Evolutionary conservation across 2,888 invertebrate species (phyloP).

Genomic region (Polydrusus pterygomalis): DNA sequence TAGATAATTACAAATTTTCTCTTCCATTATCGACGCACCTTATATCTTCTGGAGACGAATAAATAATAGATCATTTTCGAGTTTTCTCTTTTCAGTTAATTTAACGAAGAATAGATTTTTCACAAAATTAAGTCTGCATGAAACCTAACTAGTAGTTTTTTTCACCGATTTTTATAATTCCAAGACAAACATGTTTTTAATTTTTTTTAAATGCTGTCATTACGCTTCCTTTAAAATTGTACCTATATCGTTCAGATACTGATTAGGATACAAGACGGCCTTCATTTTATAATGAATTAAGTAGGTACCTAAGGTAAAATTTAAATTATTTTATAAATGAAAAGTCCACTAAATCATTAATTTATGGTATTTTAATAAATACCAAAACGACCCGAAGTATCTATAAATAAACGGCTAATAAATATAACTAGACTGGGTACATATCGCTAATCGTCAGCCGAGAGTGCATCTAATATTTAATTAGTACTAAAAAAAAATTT

Average conservation of each 20-base stretch:
- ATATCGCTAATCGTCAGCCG: too few relatives aligned
- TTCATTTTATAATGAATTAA: not conserved
- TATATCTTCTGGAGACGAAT: not conserved
- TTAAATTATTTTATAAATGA: slow-evolving; percentile 7
- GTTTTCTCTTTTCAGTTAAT: slow-evolving; percentile 1
- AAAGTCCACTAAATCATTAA: not conserved
- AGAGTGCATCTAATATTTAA: too few relatives aligned
- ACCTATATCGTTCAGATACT: not conserved
- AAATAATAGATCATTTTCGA: slow-evolving; percentile 1
- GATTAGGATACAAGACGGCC: not conserved
- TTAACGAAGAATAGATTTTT: not conserved
- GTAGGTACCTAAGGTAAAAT: not conserved
- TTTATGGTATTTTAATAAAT: not conserved
- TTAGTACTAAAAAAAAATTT: too few relatives aligned
- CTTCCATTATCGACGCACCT: slow-evolving; percentile 22
- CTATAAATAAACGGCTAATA: not conserved
- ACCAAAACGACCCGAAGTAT: not conserved
- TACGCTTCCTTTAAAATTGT: not conserved
- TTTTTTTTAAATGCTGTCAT: not conserved
- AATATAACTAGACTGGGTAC: not conserved
- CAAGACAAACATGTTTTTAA: not conserved
- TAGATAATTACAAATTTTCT: slow-evolving; percentile 27
- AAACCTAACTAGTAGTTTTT: not conserved
- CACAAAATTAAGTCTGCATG: not conserved
- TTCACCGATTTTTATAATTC: not conserved